Base-by-base conservation (phyloP, 2,113 vertebrate species). In the Mellivora capensis region DNA sequence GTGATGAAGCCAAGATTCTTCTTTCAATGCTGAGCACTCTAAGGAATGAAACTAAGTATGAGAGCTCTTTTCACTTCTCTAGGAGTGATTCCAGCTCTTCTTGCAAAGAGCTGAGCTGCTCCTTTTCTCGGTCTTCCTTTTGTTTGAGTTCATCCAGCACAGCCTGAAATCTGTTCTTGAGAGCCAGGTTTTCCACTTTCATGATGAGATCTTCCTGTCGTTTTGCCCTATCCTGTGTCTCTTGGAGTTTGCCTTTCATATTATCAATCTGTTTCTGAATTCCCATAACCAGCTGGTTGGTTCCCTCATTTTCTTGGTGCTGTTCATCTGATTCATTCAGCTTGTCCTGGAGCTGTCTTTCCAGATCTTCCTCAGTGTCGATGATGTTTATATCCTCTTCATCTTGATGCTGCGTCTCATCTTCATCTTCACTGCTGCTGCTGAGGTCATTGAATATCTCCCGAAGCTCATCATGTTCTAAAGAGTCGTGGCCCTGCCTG, bases 371-470 rank as follows among this genome's bases (percentile, higher is more conserved):
- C 97, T 99, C 99, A 0, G 99, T 99, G 97, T 99, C 99, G 93
- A 99, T 99, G 97, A 99, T 99, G 94, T 99, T 99, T 93, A 99
- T 98, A 94, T 99, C 99, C 97, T 99, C 99, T 0, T 99, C 99
- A 1, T 99, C 99, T 0, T 99, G 99, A n/a, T 99, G 99, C 97
- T 99, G 99, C 25, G 98, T 98, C 97, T 99, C 99, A 71, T 99
- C 99, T 80, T 99, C 99, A 21, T 99, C 99, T 95, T 99, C 99
- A 0, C 99, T 99, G 98, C 99, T 99, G 98, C 99, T 99, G 98
- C 99, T 99, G 98, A 99, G 99, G 97, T 99, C 99, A 67, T 99
- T 99, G 98, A 99, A 99, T 98, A 99, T 99, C 98, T 99, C 99
- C 72, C 99, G 99, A 91, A 99, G 98, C 42, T 99, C 99, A n/a